Conservation (phyloP, 2,113 vertebrate genomes). For the Phainopepla nitens region DNA sequence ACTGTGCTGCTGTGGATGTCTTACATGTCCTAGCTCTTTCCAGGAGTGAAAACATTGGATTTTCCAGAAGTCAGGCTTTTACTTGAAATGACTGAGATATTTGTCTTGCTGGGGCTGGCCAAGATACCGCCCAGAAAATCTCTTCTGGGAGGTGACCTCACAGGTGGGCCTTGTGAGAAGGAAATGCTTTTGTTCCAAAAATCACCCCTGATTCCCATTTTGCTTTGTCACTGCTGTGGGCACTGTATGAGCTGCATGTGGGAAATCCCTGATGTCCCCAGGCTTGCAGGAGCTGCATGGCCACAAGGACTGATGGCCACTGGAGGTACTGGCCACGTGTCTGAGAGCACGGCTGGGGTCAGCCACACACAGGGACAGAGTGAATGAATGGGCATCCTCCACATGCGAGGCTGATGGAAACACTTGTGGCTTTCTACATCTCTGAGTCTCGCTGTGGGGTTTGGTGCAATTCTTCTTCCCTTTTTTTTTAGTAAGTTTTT, state of each 20-base stretch:
- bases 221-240: not conserved
- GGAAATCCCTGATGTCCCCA: not conserved
- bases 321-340: rapidly evolving
- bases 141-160: not conserved
- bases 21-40: not conserved
- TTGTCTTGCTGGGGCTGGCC: not conserved
- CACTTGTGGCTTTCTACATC: not conserved
- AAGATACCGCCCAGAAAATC: not conserved
- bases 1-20: not conserved
- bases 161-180: not conserved
- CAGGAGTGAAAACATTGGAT: not conserved
- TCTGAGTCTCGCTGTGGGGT: not conserved
- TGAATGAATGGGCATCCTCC: not conserved
- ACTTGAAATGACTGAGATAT: not conserved
- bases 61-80: not conserved
- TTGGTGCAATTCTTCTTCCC: not conserved
- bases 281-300: not conserved
- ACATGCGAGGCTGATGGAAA: not conserved
- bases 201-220: not conserved
- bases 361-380: rapidly evolving
- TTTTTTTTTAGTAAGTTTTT: not conserved
- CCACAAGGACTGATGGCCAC: not conserved
- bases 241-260: not conserved
- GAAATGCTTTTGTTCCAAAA: not conserved
- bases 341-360: rapidly evolving